A percentile compares a stretch with the other conserved stretches of the same genome.
Evolutionary conservation across 2,797 vertebrate species (phyloP).

Genomic region (Pipistrellus kuhlii): DNA sequence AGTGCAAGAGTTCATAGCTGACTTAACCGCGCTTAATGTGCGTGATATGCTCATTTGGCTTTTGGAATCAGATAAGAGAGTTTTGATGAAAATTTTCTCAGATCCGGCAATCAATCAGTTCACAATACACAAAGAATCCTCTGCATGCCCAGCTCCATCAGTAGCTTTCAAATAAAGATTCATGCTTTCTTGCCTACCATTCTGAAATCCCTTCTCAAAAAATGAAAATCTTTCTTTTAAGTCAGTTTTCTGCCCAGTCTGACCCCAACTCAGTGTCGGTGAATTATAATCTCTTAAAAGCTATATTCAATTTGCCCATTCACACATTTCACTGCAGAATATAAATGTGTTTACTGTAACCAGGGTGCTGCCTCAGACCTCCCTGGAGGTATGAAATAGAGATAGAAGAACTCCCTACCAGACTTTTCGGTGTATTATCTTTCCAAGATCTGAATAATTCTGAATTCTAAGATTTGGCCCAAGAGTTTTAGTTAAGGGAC

Average conservation of each 20-base stretch:
- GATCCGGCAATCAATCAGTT: background rate
- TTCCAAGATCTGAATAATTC: conserved; percentile 11
- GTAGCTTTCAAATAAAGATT: background rate
- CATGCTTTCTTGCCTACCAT: background rate
- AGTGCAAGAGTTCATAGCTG: background rate
- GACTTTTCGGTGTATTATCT: background rate
- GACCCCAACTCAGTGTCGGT: background rate
- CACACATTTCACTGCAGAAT: background rate
- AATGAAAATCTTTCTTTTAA: conserved; percentile 14
- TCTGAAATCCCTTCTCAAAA: conserved; percentile 35
- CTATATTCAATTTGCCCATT: conserved; percentile 28
- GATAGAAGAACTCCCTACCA: background rate
- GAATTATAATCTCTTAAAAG: background rate
- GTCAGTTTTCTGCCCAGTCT: background rate
- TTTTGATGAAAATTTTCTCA: conserved; percentile 33
- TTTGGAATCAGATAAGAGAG: conserved; percentile 9
- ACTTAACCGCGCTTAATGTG: background rate
- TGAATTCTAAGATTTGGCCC: background rate
- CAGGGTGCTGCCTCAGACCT: background rate
- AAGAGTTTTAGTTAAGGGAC: background rate
- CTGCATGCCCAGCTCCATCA: background rate
- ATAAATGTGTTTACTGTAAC: conserved; percentile 13
- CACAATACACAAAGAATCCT: background rate
- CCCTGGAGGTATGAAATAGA: background rate
- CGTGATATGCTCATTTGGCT: background rate